phyloP scores from a whole-genome alignment of 2,888 invertebrate species.

The Alloplasta piceator region DNA sequence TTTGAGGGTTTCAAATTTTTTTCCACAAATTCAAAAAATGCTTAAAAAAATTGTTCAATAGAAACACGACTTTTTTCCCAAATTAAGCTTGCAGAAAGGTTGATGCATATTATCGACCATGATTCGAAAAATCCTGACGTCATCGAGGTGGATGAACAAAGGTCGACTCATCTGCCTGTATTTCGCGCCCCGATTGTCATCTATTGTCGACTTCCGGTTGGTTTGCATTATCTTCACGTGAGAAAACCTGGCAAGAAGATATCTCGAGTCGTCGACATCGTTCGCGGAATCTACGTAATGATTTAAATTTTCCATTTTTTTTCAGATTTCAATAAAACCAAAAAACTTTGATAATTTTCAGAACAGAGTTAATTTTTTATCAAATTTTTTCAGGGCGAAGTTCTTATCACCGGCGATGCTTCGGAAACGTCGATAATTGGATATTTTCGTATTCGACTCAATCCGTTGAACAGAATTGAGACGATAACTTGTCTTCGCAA shows the following conservation, averaged over 20 bases:
- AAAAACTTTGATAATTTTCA: not conserved
- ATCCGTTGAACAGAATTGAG: slow-evolving; percentile 85
- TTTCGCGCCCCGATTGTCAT: slow-evolving; percentile 81
- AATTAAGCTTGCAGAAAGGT: slow-evolving; percentile 68
- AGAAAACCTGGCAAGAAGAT: slow-evolving; percentile 85
- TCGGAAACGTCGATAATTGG: slow-evolving; percentile 83
- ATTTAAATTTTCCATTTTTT: not conserved
- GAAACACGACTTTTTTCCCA: not conserved
- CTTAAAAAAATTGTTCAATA: not conserved
- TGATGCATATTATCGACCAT: slow-evolving; percentile 66
- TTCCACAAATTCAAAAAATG: not conserved
- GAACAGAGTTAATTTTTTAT: slow-evolving; percentile 47
- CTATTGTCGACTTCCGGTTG: slow-evolving; percentile 86
- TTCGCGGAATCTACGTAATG: slow-evolving; percentile 72
- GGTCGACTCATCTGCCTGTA: slow-evolving; percentile 73
- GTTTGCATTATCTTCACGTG: slow-evolving; percentile 86
- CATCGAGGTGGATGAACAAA: slow-evolving; percentile 45
- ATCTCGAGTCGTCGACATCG: slow-evolving; percentile 84
- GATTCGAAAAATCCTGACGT: slow-evolving; percentile 11
- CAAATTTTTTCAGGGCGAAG: slow-evolving; percentile 84
- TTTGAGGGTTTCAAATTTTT: slow-evolving; percentile 1
- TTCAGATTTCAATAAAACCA: not conserved
- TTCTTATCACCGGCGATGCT: slow-evolving; percentile 84
- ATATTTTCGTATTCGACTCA: slow-evolving; percentile 87
- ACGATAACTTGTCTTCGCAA: slow-evolving; percentile 87